Evolutionary conservation across 2,113 vertebrate genomes (phyloP), one percentile per base, ranked within the genome.

Genomic region (Pavo muticus): DNA sequence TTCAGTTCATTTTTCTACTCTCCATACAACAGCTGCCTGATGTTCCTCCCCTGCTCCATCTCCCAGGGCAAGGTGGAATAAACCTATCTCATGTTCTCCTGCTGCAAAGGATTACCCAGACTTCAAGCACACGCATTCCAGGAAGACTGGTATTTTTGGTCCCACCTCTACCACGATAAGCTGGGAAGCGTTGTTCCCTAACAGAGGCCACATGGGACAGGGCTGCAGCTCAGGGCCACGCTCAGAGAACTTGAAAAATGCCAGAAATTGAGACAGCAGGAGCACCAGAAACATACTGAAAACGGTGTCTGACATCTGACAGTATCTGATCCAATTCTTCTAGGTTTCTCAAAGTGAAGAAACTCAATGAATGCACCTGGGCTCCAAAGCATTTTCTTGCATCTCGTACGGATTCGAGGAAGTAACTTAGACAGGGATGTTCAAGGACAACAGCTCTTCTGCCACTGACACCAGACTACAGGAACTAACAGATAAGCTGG

Each of bases 401-500:
- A 47, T 47, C 60, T 94, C 6, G 0, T 10, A 35, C 0, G 5
- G 25, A 30, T 54, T 10, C 80, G 45, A 91, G 59, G 74, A 84
- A 84, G 64, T 1, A 76, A 40, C 73, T 85, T 40, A 63, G 65
- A 44, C 67, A 52, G 71, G 3, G 6, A 59, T 68, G 75, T 35
- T 59, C 70, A 89, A 92, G 87, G 72, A 35, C 87, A 85, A 52
- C 24, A 75, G 57, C n/a, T 89, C 80, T 90, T 50, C 84, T 89
- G 74, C 60, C 72, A 59, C 76, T 78, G 52, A 81, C 59, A 40
- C 18, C 45, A 70, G 52, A 44, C 25, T n/a, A 39, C 44, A 57
- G 67, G 40, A 37, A 60, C 70, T n/a, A 65, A 14, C 0, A 3
- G 74, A 84, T 52, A 74, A 75, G 47, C 39, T 65, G 52, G 23